Evolutionary conservation across 2,113 vertebrate species (phyloP), one percentile per base, ranked within the genome.

Genomic region (Scophthalmus maximus): DNA sequence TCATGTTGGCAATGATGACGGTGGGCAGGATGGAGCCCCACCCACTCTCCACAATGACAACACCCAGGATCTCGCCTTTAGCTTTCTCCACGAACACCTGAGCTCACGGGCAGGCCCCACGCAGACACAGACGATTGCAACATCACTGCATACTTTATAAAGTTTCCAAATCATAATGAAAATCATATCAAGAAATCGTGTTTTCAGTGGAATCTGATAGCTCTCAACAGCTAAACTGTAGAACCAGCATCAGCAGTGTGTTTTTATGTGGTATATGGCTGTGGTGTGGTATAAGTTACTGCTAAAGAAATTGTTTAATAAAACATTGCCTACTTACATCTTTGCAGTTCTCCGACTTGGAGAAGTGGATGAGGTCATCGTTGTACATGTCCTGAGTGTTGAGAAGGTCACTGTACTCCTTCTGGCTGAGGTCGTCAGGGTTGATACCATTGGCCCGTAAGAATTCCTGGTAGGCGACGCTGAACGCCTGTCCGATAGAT

Each of bases 371-470:
- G 71, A 99, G 94, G 90, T 99, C 97, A 10, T 99, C 97, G 1
- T 99, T 99, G 92, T 98, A 98, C 97, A 98, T 98, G 90, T 99
- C 97, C 80, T 97, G 96, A 62, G 96, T 98, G 87, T 97, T 98
- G 72, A 99, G 96, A 76, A 99, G 92, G 92, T 98, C 96, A 0
- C 96, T 98, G 49, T 97, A 99, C 69, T 99, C 97, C 88, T 96
- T 98, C 90, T 99, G 97, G 92, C 97, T 99, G 56, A 99, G 94
- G 78, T 98, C 97, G 90, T 97, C 96, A 0, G 97, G 97, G 80
- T 99, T 98, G 83, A 99, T 98, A 58, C 97, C 97, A 0, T 98
- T 98, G 86, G 97, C 97, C 23, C 96, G 93, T 72, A 99, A 89
- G 81, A 99, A 99, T 67, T 99, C 97, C 90, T 99, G 97, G 92